Conservation (phyloP, 2,797 vertebrate genomes). For the Sebastes steindachneri region DNA sequence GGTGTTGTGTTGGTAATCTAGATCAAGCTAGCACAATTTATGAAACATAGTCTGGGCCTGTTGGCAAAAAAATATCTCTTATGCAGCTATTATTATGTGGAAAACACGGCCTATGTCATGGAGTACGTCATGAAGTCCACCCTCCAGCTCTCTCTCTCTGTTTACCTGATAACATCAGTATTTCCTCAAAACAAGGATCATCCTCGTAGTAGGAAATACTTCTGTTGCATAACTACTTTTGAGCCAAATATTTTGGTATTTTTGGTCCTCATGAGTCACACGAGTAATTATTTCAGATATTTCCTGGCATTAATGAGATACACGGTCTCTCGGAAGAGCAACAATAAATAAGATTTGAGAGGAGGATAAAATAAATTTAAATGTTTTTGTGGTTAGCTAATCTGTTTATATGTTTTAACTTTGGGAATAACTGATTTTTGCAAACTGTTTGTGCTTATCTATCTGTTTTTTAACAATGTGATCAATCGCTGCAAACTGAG, state of each 20-base stretch:
- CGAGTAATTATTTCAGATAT: background rate
- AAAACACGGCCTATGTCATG: background rate
- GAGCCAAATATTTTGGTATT: background rate
- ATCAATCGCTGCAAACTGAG: background rate
- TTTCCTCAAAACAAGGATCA: constrained; percentile 25
- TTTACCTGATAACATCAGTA: constrained; percentile 48
- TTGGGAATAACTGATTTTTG: background rate
- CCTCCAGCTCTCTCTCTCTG: background rate
- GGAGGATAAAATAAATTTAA: background rate
- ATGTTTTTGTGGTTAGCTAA: background rate
- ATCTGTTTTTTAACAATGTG: background rate
- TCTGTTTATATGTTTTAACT: background rate
- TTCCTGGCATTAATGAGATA: background rate
- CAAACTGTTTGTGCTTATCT: background rate
- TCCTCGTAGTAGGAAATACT: constrained; percentile 2
- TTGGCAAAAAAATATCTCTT: no score
- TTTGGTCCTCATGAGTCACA: background rate
- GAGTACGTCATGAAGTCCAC: background rate
- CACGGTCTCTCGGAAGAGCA: background rate
- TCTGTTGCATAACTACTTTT: constrained; percentile 11
- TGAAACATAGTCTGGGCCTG: no score
- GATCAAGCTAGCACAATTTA: no score
- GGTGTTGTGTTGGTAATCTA: background rate
- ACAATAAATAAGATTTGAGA: background rate
- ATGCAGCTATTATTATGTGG: no score